Conservation (phyloP, 2,113 vertebrate genomes). For the Geothlypis trichas region DNA sequence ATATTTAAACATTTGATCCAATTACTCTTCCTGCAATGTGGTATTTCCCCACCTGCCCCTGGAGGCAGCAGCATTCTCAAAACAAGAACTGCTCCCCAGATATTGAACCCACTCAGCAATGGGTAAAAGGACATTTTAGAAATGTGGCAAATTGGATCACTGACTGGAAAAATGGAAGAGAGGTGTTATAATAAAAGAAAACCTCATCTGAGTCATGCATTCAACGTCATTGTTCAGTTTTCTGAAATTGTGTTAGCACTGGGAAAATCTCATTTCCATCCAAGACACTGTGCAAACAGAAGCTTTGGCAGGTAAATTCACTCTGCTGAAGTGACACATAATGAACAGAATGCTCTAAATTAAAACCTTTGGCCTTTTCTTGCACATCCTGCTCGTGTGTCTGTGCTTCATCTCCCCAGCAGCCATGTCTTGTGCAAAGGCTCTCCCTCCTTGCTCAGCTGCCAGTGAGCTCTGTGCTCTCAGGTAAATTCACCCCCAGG, state of each 20-base stretch:
- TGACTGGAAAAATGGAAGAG: neutral
- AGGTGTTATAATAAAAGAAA: neutral
- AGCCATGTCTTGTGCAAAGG: neutral
- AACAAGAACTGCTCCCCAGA: neutral
- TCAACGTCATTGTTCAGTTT: neutral
- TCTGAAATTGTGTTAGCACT: neutral
- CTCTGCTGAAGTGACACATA: neutral
- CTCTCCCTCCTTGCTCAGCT: neutral
- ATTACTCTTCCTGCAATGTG: neutral
- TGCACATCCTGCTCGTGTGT: neutral
- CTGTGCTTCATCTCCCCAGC: neutral
- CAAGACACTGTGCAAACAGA: neutral
- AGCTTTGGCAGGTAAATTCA: neutral
- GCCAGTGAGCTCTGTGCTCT: constrained; percentile 73
- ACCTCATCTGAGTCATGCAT: neutral
- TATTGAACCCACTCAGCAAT: neutral
- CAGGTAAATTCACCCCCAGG: constrained; percentile 88
- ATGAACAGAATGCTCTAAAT: neutral
- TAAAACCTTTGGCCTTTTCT: neutral
- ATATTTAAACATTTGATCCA: neutral
- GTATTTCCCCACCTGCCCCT: neutral
- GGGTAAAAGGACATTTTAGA: neutral
- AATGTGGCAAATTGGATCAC: neutral
- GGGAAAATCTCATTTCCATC: neutral
- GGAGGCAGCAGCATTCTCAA: neutral